Evolutionary conservation across 2,113 vertebrate species (phyloP), one percentile per base, ranked within the genome.

Genomic region (Pogonocichla stellata): DNA sequence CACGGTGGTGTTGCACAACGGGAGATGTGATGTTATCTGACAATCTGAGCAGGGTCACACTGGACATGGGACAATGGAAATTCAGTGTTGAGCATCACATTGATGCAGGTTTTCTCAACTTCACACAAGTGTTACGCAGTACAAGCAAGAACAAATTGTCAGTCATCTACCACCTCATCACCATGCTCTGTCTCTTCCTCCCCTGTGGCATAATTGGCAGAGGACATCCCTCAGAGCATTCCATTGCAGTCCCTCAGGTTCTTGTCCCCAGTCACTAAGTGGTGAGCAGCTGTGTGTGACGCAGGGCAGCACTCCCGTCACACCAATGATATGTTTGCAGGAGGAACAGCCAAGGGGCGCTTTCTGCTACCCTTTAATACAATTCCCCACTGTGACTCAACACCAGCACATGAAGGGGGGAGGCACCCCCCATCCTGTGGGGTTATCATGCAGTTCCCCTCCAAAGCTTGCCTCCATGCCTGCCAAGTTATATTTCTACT

Each of bases 391-490:
- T 53, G 8, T 33, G 62, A 9, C 48, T 93, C n/a, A 60, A 57
- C 28, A 57, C 16, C n/a, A 88, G 36, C 45, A 53, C 57, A 40
- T 12, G 53, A 85, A 92, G 36, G 28, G 36, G 75, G 64, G 19
- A 86, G 60, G 34, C 43, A 51, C 0, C 12, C 3, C 14, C 12
- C 8, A 7, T 8, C 19, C 28, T n/a, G 14, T 19, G 24, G 25
- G 28, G 31, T 20, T 65, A 1, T 40, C 1, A 1, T 50, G 40
- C 40, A 23, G 19, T 15, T 64, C 3, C 16, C 16, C 40, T 66
- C 9, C 26, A 48, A 0, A 29, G 31, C 19, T 34, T 82, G 33
- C 16, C 38, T 61, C 50, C 0, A 0, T 53, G 28, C 20, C 36
- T 9, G 2, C 26, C 33, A 62, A 61, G 23, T 36, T 72, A 5